phyloP scores from a whole-genome alignment of 2,113 vertebrate genomes.

The Polyodon spathula region DNA sequence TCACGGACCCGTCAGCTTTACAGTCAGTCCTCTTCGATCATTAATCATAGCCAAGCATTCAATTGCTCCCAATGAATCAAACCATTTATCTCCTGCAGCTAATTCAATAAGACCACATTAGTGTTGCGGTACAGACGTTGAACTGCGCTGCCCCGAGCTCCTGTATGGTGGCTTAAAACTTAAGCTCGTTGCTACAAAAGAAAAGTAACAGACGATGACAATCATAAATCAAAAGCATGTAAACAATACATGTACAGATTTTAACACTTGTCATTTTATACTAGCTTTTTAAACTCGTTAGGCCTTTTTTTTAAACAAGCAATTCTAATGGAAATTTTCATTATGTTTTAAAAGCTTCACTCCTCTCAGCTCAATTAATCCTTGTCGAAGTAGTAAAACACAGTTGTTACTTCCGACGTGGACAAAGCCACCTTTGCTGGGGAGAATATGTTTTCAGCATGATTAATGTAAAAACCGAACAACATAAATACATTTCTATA shows the following conservation, averaged over 20 bases:
- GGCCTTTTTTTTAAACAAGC: background rate
- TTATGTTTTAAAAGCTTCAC: background rate
- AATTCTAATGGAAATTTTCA: background rate
- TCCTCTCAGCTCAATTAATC: background rate
- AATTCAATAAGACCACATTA: conserved; percentile 22
- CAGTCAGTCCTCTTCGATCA: conserved; percentile 38
- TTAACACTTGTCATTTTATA: background rate
- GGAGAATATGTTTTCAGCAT: no score
- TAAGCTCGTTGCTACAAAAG: background rate
- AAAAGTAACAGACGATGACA: background rate
- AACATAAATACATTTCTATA: no score
- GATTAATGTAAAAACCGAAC: no score
- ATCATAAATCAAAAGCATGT: background rate
- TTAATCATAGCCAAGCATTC: conserved; percentile 42
- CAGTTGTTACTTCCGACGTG: no score
- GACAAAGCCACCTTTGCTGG: no score
- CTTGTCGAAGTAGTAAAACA: background rate
- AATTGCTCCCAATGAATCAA: conserved; percentile 31
- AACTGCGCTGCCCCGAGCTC: background rate
- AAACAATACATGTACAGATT: background rate
- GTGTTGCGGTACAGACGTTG: background rate
- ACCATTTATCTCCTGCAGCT: conserved; percentile 26
- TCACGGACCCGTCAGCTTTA: conserved; percentile 28
- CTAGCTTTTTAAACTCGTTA: conserved; percentile 4
- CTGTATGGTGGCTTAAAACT: background rate